Base-by-base conservation (phyloP, 1,140 invertebrate species). In the Caenorhabditis brenneri region DNA sequence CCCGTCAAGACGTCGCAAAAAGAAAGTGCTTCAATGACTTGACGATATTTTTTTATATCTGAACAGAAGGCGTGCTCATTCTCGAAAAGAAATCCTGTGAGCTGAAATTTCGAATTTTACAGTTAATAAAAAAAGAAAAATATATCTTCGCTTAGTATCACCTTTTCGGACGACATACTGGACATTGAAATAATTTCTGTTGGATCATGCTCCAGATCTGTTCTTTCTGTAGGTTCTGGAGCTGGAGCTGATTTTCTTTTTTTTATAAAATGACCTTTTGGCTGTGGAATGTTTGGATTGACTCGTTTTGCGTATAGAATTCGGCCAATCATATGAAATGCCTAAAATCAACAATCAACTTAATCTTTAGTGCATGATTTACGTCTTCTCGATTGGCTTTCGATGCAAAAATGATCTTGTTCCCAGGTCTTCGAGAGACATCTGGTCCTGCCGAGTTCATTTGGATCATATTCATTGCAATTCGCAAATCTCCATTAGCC, bases 301-400 rank as follows among this genome's bases (percentile, higher is more conserved):
- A 74, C 22, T 42, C 65, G 65, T 74, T 74, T 74, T 24, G 65
- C 65, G 24, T 74, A 74, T 15, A 74, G 36, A 42, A 74, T 74
- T 42, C 65, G 29, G 19, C 65, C 65, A 42, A 74, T 42, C 65
- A 74, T 74, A 12, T 74, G 65, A 42, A 74, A 42, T n/a, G 65
- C 65, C n/a, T 42, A 12, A 12, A 42, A 42, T 12, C 39, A 5
- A 42, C 5, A n/a, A 12, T 6, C 39, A 42, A 42, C 12, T 42
- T 42, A 6, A 42, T 42, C 12, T 6, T 42, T 12, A 42, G 39
- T 42, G 39, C 39, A 42, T 42, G 5, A 42, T 12, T 6, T 6
- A 42, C 39, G 12, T 74, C 65, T 46, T 74, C 65, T 42, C 10
- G n/a, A 24, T 74, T 74, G 0, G 36, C 36, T 42, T 74, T 74